Percentiles rank a stretch among this genome's conserved stretches.
These are phyloP conservation scores for Pyrrhia umbra DNA, from an alignment of 2,888 invertebrate genomes.

Conservation along the genomic window DNA sequence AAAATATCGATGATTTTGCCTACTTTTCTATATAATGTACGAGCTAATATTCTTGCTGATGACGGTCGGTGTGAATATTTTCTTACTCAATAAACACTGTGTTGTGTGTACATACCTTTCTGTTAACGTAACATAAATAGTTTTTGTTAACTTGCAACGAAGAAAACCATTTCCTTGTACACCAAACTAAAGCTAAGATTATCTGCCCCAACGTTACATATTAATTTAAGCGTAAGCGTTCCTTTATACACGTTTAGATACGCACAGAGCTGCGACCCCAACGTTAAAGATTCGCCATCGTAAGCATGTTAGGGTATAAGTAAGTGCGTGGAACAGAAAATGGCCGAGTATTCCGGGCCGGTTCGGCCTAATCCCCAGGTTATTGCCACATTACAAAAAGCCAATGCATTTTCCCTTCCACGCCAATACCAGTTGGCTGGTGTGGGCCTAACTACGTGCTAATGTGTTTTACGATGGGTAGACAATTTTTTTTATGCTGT, in stretches of 20 bases:
- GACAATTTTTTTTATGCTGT: conserved; percentile 73
- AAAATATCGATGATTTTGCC: conserved; percentile 31
- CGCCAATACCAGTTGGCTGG: conserved; percentile 75
- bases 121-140: not conserved
- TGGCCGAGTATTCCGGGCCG: conserved; percentile 71
- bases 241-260: conserved; percentile 55
- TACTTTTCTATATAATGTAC: conserved; percentile 26
- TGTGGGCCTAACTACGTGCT: conserved; percentile 83
- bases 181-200: conserved; percentile 35
- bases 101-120: not conserved
- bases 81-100: not conserved
- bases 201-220: conserved; percentile 50
- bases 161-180: conserved; percentile 17
- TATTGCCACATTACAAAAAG: conserved; percentile 88
- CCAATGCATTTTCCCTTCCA: conserved; percentile 84
- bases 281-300: conserved; percentile 70
- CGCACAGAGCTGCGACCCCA: conserved; percentile 55
- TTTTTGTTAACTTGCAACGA: not conserved
- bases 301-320: conserved; percentile 72
- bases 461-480: conserved; percentile 84
- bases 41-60: conserved; percentile 20
- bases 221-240: conserved; percentile 58
- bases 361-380: conserved; percentile 79
- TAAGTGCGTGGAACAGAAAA: conserved; percentile 73
- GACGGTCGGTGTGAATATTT: not conserved